phyloP scores from a whole-genome alignment of 2,797 vertebrate species.

The Cuculus canorus region DNA sequence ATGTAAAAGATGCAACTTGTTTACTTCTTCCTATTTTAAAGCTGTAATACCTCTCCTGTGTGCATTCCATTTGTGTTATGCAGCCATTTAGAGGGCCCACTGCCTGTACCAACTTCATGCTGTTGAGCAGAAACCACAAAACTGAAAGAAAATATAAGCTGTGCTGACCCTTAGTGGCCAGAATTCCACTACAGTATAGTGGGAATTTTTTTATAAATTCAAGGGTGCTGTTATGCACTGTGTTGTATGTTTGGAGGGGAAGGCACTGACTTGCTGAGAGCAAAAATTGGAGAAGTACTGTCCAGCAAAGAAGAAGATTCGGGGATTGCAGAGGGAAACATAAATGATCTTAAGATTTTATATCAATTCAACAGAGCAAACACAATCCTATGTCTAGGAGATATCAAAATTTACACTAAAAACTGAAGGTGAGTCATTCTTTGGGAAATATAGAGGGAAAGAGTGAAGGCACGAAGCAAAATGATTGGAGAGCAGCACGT shows the following conservation, averaged over 20 bases:
- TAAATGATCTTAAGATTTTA: neutral
- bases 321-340: neutral
- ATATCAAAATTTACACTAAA: neutral
- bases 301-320: neutral
- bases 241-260: fast-evolving
- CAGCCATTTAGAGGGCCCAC: neutral
- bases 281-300: neutral
- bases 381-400: neutral
- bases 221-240: neutral
- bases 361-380: neutral
- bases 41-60: neutral
- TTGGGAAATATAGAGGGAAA: neutral
- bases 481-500: neutral
- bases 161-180: constrained; percentile 15
- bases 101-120: neutral
- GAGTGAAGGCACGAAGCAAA: neutral
- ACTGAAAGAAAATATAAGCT: neutral
- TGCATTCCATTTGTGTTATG: neutral
- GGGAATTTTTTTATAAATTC: neutral
- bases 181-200: neutral
- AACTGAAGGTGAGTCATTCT: neutral
- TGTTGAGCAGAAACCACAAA: neutral
- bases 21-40: neutral
- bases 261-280: neutral
- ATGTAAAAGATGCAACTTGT: neutral